Evolutionary conservation across 2,113 vertebrate species (phyloP).

Genomic region (Cichladusa arquata): DNA sequence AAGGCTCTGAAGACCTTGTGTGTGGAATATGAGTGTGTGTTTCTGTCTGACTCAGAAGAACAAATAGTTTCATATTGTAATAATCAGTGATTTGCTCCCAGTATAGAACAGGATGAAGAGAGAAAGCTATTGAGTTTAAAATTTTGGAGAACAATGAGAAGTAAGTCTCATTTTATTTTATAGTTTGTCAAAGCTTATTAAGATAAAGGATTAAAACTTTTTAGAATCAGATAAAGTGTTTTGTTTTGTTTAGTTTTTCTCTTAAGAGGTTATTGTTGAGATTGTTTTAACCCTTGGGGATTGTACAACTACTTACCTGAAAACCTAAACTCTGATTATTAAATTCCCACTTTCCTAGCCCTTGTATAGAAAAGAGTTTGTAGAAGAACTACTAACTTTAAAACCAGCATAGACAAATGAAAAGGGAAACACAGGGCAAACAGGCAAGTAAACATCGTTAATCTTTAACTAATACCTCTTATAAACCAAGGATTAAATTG

Average conservation of each 20-base stretch:
- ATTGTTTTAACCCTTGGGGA: neutral
- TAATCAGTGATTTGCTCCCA: neutral
- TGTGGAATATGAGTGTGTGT: neutral
- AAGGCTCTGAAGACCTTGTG: neutral
- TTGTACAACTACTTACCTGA: neutral
- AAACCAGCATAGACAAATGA: conserved; percentile 11
- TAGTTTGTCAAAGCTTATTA: neutral
- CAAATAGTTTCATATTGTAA: neutral
- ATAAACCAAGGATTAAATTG: neutral
- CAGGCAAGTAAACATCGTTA: conserved; percentile 39
- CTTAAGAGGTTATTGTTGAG: neutral
- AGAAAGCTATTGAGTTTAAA: neutral
- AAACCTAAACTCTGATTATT: neutral
- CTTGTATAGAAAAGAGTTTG: neutral
- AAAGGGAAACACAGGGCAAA: conserved; percentile 22
- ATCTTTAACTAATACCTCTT: conserved; percentile 23
- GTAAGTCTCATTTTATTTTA: neutral
- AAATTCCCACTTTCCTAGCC: neutral
- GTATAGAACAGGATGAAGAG: neutral
- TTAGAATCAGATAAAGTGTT: neutral
- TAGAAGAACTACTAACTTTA: neutral
- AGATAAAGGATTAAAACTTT: neutral
- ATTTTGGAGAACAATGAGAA: neutral
- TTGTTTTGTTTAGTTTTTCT: neutral
- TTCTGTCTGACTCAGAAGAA: neutral